These are phyloP conservation scores for Ivindomyrus marchei DNA, from an alignment of 2,113 vertebrate species.

Conservation along the genomic window DNA sequence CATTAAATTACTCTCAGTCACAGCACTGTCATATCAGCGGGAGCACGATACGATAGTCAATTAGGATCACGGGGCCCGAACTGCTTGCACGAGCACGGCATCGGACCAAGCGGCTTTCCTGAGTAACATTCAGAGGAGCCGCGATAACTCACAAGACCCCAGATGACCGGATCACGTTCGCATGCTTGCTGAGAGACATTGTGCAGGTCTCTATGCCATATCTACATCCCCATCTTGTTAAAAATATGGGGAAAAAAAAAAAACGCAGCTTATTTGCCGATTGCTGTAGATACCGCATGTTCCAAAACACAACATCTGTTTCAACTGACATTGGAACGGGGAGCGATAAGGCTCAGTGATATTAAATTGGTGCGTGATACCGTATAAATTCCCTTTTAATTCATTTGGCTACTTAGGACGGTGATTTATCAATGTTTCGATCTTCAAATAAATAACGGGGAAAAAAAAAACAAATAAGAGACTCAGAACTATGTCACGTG, in stretches of 20 bases:
- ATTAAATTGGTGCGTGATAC: slow-evolving; percentile 12
- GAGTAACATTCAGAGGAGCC: background rate
- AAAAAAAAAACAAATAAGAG: background rate
- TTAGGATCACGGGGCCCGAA: background rate
- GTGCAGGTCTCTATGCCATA: background rate
- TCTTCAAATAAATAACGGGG: slow-evolving; percentile 1
- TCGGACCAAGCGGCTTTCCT: background rate
- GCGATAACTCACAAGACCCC: background rate
- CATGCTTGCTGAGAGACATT: background rate
- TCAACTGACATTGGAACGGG: slow-evolving; percentile 5
- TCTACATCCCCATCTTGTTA: background rate
- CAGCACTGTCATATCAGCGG: background rate
- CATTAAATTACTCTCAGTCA: slow-evolving; percentile 17
- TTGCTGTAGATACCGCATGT: background rate
- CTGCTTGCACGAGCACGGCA: background rate
- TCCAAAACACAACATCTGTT: slow-evolving; percentile 14
- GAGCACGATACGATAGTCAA: background rate
- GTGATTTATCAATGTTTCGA: slow-evolving; percentile 5
- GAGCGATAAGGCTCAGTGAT: slow-evolving; percentile 10
- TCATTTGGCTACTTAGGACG: slow-evolving; percentile 5
- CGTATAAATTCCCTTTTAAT: background rate
- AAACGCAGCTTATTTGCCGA: background rate
- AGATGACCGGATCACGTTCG: background rate
- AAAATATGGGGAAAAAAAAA: background rate
- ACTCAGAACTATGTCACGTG: slow-evolving; percentile 3